These are phyloP conservation scores for Pseudochirops cupreus DNA, from an alignment of 2,797 vertebrate genomes.

Conservation along the genomic window DNA sequence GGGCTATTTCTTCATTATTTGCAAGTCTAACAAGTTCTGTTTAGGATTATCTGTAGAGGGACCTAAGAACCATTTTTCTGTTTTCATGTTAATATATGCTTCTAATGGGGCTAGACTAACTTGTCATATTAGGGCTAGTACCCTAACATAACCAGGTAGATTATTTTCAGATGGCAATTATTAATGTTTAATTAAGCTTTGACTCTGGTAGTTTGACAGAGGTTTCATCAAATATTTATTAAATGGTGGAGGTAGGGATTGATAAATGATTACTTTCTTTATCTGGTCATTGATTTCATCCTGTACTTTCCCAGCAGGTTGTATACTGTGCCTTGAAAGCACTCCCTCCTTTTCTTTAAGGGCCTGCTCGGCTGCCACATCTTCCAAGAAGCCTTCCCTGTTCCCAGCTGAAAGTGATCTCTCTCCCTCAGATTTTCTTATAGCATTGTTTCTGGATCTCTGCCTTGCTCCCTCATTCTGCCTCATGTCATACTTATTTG, in stretches of 20 bases:
- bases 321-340: neutral
- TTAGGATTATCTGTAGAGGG: neutral
- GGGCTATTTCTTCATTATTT: conserved; percentile 54
- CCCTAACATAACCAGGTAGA: conserved; percentile 47
- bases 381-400: neutral
- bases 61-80: neutral
- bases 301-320: neutral
- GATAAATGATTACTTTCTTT: conserved; percentile 7
- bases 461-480: neutral
- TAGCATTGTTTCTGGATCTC: neutral
- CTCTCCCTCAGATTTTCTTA: neutral
- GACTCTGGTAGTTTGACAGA: conserved; percentile 60
- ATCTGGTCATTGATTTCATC: neutral
- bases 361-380: neutral
- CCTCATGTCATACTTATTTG: neutral
- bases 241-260: conserved; percentile 56
- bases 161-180: conserved; percentile 32
- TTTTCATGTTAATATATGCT: neutral
- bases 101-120: conserved; percentile 38
- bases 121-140: conserved; percentile 49
- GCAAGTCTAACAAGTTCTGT: conserved; percentile 14
- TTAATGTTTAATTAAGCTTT: conserved; percentile 50
- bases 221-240: conserved; percentile 54
- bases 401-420: neutral
- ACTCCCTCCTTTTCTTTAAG: neutral